Evolutionary conservation across 2,113 vertebrate genomes (phyloP).

Genomic region (Octodon degus): DNA sequence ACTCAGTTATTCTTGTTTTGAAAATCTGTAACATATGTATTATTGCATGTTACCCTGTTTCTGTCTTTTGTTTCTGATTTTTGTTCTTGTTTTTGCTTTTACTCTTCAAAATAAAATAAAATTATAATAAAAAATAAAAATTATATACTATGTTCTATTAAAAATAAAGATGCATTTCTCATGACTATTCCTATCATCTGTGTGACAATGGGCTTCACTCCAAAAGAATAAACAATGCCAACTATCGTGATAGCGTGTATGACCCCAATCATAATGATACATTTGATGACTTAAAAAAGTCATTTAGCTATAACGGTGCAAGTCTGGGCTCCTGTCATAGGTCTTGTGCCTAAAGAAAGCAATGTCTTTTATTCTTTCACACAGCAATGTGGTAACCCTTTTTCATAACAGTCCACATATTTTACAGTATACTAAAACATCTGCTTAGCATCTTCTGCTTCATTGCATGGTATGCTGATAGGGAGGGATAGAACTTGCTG

Average conservation of each 20-base stretch:
- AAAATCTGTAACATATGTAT: too few species aligned
- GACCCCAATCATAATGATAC: not conserved
- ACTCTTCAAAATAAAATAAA: too few species aligned
- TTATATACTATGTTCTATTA: too few species aligned
- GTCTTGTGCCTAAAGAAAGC: not conserved
- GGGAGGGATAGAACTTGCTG: not conserved
- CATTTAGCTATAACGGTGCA: not conserved
- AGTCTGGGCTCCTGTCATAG: not conserved
- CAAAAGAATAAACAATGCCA: conserved; percentile 6
- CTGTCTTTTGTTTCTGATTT: too few species aligned
- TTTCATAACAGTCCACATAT: not conserved
- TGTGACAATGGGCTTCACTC: conserved; percentile 35
- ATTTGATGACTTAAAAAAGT: not conserved
- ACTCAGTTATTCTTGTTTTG: too few species aligned
- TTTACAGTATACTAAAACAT: not conserved
- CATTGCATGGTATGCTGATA: too few species aligned
- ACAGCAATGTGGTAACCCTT: not conserved
- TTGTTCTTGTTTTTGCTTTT: too few species aligned
- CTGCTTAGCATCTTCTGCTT: not conserved
- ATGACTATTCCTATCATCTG: too few species aligned
- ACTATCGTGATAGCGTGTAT: not conserved
- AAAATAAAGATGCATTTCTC: conserved; percentile 13
- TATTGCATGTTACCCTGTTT: too few species aligned
- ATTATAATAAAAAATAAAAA: too few species aligned
- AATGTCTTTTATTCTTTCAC: not conserved